These are phyloP conservation scores for Orchesella flavescens DNA, from an alignment of 2,888 invertebrate species.

Conservation along the genomic window DNA sequence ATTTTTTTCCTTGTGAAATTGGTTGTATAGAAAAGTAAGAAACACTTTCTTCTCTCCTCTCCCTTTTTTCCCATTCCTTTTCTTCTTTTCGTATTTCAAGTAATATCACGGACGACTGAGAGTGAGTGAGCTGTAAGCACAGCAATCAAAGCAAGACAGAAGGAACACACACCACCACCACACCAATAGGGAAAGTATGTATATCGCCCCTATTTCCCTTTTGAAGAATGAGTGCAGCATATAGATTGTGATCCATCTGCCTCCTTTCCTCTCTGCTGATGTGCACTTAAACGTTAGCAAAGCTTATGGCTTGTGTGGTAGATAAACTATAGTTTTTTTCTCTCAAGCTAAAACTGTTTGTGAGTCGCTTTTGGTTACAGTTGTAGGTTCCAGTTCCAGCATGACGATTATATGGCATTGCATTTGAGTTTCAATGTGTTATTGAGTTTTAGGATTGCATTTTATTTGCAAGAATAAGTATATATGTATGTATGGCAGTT, in stretches of 20 bases:
- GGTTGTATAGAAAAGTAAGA: not conserved
- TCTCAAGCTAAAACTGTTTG: not conserved
- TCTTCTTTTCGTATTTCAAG: conserved; percentile 10
- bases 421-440: not conserved
- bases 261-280: not conserved
- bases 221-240: conserved; percentile 29
- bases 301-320: not conserved
- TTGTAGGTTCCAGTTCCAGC: too few relatives aligned
- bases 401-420: too few relatives aligned
- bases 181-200: not conserved
- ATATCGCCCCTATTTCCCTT: conserved; percentile 1
- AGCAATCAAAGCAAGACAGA: conserved; percentile 51
- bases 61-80: conserved; percentile 15
- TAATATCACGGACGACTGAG: conserved; percentile 41
- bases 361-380: not conserved
- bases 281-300: conserved; percentile 50
- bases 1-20: conserved; percentile 4
- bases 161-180: not conserved
- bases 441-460: conserved; percentile 13
- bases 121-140: conserved; percentile 61
- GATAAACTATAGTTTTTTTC: not conserved
- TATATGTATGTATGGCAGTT: not conserved
- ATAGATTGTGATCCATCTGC: conserved; percentile 43
- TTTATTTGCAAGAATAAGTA: conserved; percentile 2
- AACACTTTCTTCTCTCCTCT: conserved; percentile 25